Base-by-base conservation (phyloP, 2,113 vertebrate species). In the Corynorhinus townsendii region DNA sequence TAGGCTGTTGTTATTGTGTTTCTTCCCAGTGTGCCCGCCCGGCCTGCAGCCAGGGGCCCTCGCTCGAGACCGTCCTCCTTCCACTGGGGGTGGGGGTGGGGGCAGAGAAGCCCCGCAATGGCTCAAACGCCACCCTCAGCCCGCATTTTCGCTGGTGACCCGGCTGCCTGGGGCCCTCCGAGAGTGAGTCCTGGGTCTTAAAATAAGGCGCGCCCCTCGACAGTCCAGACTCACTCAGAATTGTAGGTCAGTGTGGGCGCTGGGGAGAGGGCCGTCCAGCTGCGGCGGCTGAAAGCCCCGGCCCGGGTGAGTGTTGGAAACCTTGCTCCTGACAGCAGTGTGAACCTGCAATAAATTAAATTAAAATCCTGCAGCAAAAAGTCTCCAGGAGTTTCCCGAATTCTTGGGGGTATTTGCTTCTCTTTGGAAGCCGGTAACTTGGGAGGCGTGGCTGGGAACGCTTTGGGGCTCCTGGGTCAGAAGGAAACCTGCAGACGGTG, bases 191-290 rank as follows among this genome's bases (percentile, higher is more conserved):
- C 71, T 16, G 0, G 0, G n/a, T 26, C 30, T 83, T 14, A 30
- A 59, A 26, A 12, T 4, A 10, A n/a, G 89, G 43, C 38, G 19
- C 20, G 54, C 1, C 11, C 28, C 38, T 26, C 11, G 3, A 11
- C 72, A 14, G 10, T 3, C 40, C 22, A 7, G 38, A 26, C 26
- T 40, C 35, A 40, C 24, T 0, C 0, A 8, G 19, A 28, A 14
- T 47, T 11, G 38, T 0, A 4, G 47, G 30, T 17, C 52, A 16
- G 20, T 2, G 33, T 33, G 0, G 9, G 54, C 16, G 49, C 8
- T 4, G 2, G 1, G 33, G 33, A 52, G 79, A 14, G n/a, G n/a
- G 66, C 11, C 15, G 2, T 2, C 2, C 6, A 1, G 75, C 1
- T 0, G 43, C 73, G 9, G 7, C 14, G 14, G 40, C 66, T 7